Conservation (phyloP, 2,888 invertebrate species). For the Leptogaster cylindrica region DNA sequence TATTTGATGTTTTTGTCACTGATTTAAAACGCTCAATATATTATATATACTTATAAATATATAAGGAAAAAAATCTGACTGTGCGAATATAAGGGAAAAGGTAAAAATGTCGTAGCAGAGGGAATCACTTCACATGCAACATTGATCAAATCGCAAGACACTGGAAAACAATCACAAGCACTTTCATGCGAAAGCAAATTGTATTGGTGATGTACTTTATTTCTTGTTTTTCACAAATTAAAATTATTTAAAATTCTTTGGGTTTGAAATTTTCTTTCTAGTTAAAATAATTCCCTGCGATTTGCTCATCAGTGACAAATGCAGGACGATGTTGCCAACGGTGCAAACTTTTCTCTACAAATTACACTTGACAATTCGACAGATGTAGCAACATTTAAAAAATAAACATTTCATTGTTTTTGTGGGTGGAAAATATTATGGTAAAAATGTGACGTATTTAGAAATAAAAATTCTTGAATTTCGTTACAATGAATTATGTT, state of each 20-base stretch:
- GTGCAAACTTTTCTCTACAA: slow-evolving; percentile 37
- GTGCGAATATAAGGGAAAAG: too few species aligned
- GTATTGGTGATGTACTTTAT: too few species aligned
- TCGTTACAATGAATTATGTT: too few species aligned
- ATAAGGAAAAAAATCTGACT: too few species aligned
- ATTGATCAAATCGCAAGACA: not conserved
- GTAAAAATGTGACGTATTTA: too few species aligned
- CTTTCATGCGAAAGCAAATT: not conserved
- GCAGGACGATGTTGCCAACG: slow-evolving; percentile 44
- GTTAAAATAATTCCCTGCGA: slow-evolving; percentile 40
- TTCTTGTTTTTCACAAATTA: slow-evolving; percentile 13
- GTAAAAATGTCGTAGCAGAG: slow-evolving; percentile 15
- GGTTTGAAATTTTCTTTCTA: not conserved
- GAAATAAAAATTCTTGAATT: too few species aligned
- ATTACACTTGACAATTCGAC: not conserved
- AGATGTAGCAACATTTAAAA: slow-evolving; percentile 6
- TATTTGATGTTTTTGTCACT: too few species aligned
- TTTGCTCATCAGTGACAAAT: slow-evolving; percentile 47
- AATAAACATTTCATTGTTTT: slow-evolving; percentile 5
- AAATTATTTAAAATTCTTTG: slow-evolving; percentile 1
- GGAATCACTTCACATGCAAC: slow-evolving; percentile 6
- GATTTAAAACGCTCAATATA: too few species aligned
- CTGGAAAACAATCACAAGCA: not conserved
- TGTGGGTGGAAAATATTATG: slow-evolving; percentile 25
- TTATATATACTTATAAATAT: too few species aligned